phyloP scores from a whole-genome alignment of 2,113 vertebrate species.

The Hemiprocne comata region DNA sequence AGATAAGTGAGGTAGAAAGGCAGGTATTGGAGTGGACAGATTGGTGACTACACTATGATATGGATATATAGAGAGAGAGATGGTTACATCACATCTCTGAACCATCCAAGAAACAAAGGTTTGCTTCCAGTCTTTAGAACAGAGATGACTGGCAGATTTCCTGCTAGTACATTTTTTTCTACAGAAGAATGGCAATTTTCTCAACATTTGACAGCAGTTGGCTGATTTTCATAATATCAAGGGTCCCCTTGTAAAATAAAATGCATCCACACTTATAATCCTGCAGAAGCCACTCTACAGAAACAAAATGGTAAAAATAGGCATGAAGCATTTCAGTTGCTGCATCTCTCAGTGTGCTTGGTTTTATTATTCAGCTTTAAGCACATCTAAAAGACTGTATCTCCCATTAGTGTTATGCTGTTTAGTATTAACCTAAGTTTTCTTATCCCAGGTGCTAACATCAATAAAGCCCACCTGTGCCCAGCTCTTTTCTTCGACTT shows the following conservation, averaged over 20 bases:
- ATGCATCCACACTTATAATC: background rate
- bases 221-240: background rate
- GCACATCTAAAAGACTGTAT: background rate
- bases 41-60: background rate
- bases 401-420: background rate
- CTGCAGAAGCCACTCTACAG: background rate
- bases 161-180: rapidly evolving
- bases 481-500: background rate
- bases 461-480: background rate
- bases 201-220: background rate
- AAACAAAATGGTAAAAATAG: background rate
- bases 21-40: background rate
- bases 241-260: background rate
- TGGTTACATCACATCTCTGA: background rate
- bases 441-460: background rate
- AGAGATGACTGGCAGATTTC: background rate
- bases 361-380: background rate
- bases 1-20: background rate
- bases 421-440: background rate
- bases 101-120: background rate
- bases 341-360: background rate
- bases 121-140: background rate
- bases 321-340: background rate
- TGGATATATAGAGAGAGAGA: background rate
- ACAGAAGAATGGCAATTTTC: background rate